Evolutionary conservation across 1,140 invertebrate species (phyloP), one percentile per base, ranked within the genome.

Genomic region (Brachystomella parvula): DNA sequence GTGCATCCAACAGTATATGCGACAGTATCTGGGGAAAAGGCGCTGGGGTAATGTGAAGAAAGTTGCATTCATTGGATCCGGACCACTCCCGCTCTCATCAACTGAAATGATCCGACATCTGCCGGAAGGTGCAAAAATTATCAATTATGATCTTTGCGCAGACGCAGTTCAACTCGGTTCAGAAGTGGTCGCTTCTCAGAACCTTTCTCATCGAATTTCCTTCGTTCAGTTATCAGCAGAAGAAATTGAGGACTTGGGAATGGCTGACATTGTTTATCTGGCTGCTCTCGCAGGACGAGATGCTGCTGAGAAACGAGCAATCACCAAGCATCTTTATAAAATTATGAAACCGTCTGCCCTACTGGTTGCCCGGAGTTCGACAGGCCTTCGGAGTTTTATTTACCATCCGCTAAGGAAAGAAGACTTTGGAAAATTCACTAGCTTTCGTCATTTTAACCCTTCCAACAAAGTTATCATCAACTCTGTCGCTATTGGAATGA

Each of bases 391-490:
- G 29, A n/a, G 15, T 19, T 60, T 60, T 24, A 60, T 60, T 33
- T 60, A 60, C 21, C 9, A 60, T 28, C 21, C 3, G 30, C 19
- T 60, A 12, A 28, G 15, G 12, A 17, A 6, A 3, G 21, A 26
- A 15, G 58, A 60, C 30, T 60, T 60, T 60, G 58, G 58, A 33
- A 24, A 60, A 3, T 60, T 60, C 29, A n/a, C 3, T 3, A 17
- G 6, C 19, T 60, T 60, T 30, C 15, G 21, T 28, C 58, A 60
- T 19, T 60, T 31, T 31, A 29, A 60, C 21, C 58, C 58, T n/a
- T 9, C 3, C 58, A 60, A 60, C 32, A 33, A 60, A 33, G 58
- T 60, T 24, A 60, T 60, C 58, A 60, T 60, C 32, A 60, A 60
- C 21, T 60, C 58, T 24, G 24, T 60, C 19, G 58, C 58, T 12